Evolutionary conservation across 2,797 vertebrate species (phyloP).

Genomic region (Vespertilio murinus): DNA sequence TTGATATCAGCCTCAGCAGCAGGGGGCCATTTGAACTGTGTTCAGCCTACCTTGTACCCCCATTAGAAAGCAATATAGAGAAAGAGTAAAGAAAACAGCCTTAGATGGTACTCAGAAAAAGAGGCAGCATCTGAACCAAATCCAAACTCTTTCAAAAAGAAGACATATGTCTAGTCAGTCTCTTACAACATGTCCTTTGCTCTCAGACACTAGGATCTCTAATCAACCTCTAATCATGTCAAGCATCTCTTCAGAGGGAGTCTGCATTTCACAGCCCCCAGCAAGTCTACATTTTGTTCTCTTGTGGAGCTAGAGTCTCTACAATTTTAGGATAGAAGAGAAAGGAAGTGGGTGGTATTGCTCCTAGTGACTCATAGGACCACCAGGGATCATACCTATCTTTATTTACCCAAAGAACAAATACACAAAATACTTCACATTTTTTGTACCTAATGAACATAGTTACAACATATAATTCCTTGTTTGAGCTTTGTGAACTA

Average conservation of each 20-base stretch:
- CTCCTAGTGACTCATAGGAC: neutral
- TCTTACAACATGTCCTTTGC: neutral
- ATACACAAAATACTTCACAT: neutral
- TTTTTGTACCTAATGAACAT: neutral
- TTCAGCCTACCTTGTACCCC: slow-evolving; percentile 25
- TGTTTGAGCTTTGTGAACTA: neutral
- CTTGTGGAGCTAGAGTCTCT: neutral
- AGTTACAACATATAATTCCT: slow-evolving; percentile 18
- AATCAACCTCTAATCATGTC: neutral
- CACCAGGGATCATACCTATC: neutral
- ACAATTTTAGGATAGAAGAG: neutral
- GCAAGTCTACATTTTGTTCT: neutral
- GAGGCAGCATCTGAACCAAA: neutral
- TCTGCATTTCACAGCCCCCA: neutral
- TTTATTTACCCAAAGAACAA: neutral
- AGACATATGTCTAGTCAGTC: slow-evolving; percentile 1
- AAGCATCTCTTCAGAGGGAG: neutral
- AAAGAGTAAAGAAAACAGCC: slow-evolving; percentile 38
- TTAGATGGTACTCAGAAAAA: neutral
- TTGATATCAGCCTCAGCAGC: slow-evolving; percentile 48
- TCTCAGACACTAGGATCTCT: neutral
- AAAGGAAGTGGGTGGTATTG: neutral
- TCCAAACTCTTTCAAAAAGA: slow-evolving; percentile 8
- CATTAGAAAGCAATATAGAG: slow-evolving; percentile 52
- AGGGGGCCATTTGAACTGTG: slow-evolving; percentile 38